Evolutionary conservation across 2,113 vertebrate genomes (phyloP).

Genomic region (Etheostoma cragini): DNA sequence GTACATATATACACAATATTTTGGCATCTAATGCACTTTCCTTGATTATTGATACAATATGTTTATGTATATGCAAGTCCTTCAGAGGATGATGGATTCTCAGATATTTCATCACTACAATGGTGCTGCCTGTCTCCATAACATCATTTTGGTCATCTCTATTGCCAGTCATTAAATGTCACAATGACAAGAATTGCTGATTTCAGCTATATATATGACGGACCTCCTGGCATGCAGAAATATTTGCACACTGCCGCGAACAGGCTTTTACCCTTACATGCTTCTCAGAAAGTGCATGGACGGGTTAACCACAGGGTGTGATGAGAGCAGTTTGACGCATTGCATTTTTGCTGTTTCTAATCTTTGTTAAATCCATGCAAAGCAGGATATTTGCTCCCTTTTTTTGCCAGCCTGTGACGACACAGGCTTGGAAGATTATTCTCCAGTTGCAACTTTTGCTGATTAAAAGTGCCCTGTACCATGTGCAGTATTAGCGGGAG

Average conservation of each 20-base stretch:
- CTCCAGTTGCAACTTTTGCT: slow-evolving; percentile 67
- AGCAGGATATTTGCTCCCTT: slow-evolving; percentile 73
- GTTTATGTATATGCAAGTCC: background rate
- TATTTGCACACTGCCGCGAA: slow-evolving; percentile 50
- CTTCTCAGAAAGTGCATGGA: slow-evolving; percentile 19
- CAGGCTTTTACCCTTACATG: background rate
- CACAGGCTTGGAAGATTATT: slow-evolving; percentile 76
- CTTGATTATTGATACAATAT: too few species aligned
- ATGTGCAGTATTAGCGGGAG: slow-evolving; percentile 58
- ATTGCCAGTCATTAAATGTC: slow-evolving; percentile 1
- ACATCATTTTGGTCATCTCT: slow-evolving; percentile 3
- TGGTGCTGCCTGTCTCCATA: background rate
- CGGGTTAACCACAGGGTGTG: slow-evolving; percentile 55
- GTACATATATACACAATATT: background rate
- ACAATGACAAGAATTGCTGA: slow-evolving; percentile 12
- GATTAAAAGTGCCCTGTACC: slow-evolving; percentile 76
- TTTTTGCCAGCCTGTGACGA: slow-evolving; percentile 65
- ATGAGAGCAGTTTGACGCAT: slow-evolving; percentile 59
- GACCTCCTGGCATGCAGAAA: slow-evolving; percentile 6
- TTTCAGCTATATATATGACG: slow-evolving; percentile 14
- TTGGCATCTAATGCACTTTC: background rate
- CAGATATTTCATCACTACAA: background rate
- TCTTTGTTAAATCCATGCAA: slow-evolving; percentile 71
- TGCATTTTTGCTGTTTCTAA: slow-evolving; percentile 76
- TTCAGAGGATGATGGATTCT: background rate